Percentiles rank a stretch among this genome's conserved stretches.
These are phyloP conservation scores for Lineus longissimus DNA, from an alignment of 1,140 invertebrate genomes.

Conservation along the genomic window DNA sequence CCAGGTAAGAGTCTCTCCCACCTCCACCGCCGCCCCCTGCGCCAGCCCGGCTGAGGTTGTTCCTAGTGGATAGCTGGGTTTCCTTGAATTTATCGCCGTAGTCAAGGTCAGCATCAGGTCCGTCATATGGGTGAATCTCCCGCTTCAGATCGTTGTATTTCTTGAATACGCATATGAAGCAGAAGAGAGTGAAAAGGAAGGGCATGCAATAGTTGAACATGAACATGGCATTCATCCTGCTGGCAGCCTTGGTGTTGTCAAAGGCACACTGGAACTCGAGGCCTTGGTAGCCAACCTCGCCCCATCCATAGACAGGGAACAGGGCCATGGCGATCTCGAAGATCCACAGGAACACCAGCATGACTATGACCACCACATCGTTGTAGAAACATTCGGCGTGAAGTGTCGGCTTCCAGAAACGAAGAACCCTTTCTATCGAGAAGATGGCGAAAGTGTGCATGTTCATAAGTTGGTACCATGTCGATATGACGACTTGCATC, in stretches of 20 bases:
- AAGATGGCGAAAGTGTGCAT: background rate
- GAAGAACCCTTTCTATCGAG: background rate
- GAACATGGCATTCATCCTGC: background rate
- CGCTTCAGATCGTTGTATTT: background rate
- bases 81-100: background rate
- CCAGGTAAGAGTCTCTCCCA: background rate
- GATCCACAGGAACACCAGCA: background rate
- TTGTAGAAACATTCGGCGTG: conserved; percentile 1
- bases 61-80: background rate
- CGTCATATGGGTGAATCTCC: background rate
- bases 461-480: background rate
- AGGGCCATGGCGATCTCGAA: background rate
- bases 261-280: background rate
- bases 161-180: background rate
- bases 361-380: conserved; percentile 2
- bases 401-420: background rate
- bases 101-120: background rate
- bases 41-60: background rate
- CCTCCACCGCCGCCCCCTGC: no score
- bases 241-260: background rate
- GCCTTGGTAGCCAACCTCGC: background rate
- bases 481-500: background rate
- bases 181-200: background rate
- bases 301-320: background rate
- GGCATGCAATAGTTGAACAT: background rate